phyloP scores from a whole-genome alignment of 1,140 invertebrate species.

The Drosophila bipectinata region DNA sequence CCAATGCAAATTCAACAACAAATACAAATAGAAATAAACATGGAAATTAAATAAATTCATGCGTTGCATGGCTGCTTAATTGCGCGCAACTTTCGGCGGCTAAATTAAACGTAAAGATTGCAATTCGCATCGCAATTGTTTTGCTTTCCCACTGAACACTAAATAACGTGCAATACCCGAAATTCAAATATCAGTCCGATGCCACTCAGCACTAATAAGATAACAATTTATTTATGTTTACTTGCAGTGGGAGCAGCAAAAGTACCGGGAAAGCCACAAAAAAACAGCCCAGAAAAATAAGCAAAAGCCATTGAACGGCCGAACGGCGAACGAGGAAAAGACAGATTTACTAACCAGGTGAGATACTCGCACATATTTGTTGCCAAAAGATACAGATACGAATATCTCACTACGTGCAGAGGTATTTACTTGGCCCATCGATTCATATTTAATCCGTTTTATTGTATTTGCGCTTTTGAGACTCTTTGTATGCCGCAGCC shows the following conservation, averaged over 20 bases:
- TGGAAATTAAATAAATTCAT: slow-evolving; percentile 29
- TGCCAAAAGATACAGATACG: slow-evolving; percentile 1
- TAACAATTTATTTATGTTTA: slow-evolving; percentile 51
- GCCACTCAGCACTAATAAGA: slow-evolving; percentile 55
- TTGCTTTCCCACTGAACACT: slow-evolving; percentile 12
- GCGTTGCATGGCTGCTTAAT: slow-evolving; percentile 63
- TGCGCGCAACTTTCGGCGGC: slow-evolving; percentile 51
- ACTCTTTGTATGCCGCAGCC: slow-evolving; percentile 21
- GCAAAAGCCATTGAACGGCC: slow-evolving; percentile 11
- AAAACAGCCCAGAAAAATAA: background rate
- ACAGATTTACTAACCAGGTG: slow-evolving; percentile 26
- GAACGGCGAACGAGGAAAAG: background rate
- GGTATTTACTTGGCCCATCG: slow-evolving; percentile 19
- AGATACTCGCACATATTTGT: slow-evolving; percentile 4
- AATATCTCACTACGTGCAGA: slow-evolving; percentile 34
- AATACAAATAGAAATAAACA: slow-evolving; percentile 37
- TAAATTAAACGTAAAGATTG: slow-evolving; percentile 67
- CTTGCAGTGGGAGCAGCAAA: slow-evolving; percentile 24
- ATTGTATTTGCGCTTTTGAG: slow-evolving; percentile 33
- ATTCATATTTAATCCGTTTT: slow-evolving; percentile 39
- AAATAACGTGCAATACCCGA: slow-evolving; percentile 39
- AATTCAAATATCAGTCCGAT: slow-evolving; percentile 29
- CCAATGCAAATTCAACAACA: slow-evolving; percentile 33
- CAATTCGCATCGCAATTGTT: slow-evolving; percentile 33
- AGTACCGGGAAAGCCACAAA: background rate